phyloP scores from a whole-genome alignment of 2,797 vertebrate genomes.

The Lithobates pipiens region DNA sequence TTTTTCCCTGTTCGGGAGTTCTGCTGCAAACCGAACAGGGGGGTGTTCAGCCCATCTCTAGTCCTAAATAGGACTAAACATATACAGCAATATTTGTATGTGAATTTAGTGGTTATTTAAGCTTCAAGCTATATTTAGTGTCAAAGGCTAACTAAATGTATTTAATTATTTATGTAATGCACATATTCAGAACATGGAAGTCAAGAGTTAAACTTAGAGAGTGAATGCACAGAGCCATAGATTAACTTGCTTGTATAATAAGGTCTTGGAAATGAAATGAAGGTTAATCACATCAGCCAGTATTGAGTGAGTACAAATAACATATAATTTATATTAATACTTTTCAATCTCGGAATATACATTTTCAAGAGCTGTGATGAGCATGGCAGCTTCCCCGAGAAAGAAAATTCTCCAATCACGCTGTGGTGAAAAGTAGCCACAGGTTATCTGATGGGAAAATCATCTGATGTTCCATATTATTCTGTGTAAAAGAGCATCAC shows the following conservation, averaged over 20 bases:
- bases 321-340: constrained; percentile 46
- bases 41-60: no score
- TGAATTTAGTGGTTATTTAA: not conserved
- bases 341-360: constrained; percentile 47
- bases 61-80: no score
- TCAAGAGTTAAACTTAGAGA: constrained; percentile 15
- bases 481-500: constrained; percentile 14
- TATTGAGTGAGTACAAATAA: constrained; percentile 56
- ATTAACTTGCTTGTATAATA: constrained; percentile 48
- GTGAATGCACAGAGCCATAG: constrained; percentile 8
- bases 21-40: no score
- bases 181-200: not conserved
- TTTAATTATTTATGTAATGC: not conserved
- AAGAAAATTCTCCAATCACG: constrained; percentile 30
- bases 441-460: constrained; percentile 43
- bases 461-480: constrained; percentile 13
- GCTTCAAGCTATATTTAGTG: not conserved
- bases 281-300: constrained; percentile 51
- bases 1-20: no score
- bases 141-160: not conserved
- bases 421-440: constrained; percentile 37
- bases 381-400: not conserved
- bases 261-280: constrained; percentile 41
- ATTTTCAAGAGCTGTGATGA: constrained; percentile 24
- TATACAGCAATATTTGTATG: no score